A percentile compares a stretch with the other conserved stretches of the same genome.
Evolutionary conservation across 1,140 invertebrate genomes (phyloP).

Genomic region (Araneus ventricosus): DNA sequence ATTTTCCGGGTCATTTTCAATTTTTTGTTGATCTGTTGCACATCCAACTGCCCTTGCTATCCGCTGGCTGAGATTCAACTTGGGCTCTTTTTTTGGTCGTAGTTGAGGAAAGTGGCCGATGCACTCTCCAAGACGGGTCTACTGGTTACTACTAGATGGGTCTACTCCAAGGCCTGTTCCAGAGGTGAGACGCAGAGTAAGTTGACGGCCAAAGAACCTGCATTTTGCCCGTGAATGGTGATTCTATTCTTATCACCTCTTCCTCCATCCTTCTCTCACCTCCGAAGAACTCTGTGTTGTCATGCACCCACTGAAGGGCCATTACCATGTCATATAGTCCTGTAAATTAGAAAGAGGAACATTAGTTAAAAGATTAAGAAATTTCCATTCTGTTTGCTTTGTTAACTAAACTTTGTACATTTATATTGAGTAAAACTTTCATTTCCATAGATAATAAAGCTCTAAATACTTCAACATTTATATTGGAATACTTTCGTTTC

Average conservation of each 20-base stretch:
- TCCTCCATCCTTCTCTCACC: no score
- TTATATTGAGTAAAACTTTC: no score
- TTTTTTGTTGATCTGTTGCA: background rate
- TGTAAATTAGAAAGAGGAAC: background rate
- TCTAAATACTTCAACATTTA: no score
- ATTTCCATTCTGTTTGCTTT: no score
- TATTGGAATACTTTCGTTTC: no score
- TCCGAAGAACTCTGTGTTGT: constrained; percentile 77
- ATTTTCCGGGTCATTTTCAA: background rate
- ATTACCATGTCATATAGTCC: constrained; percentile 76
- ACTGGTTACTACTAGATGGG: no score
- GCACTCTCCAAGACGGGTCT: constrained; percentile 80
- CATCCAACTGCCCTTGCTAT: background rate
- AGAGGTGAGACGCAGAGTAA: constrained; percentile 79
- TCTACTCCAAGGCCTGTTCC: no score
- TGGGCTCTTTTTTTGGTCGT: background rate
- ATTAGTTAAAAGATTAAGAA: no score
- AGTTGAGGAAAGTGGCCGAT: background rate
- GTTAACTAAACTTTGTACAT: no score
- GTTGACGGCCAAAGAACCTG: constrained; percentile 79
- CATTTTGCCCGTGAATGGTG: constrained; percentile 82
- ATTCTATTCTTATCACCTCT: constrained; percentile 77
- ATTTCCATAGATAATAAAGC: no score
- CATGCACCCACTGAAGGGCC: constrained; percentile 76
- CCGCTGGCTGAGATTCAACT: background rate